Evolutionary conservation across 2,888 invertebrate species (phyloP), one percentile per base, ranked within the genome.

Genomic region (Lithosia quadra): DNA sequence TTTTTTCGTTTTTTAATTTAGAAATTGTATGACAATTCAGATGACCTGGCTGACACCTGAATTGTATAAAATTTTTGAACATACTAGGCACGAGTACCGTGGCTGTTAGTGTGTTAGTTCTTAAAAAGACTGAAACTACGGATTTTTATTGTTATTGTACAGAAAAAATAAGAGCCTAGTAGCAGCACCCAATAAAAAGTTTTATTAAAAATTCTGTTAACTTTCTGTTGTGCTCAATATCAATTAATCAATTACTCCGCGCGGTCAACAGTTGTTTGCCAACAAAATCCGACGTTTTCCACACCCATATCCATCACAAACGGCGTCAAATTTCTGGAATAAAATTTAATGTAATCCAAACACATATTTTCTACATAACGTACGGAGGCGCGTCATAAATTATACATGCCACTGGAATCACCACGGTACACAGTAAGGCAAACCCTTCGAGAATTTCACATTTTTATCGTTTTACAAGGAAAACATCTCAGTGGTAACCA

Each of bases 401-500:
- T 83, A 80, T 80, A 83, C 75, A 82, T 79, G 72, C 74, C 74
- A 55, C 63, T 65, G 67, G 78, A 84, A 82, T 81, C 81, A 75
- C 77, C 77, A 78, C 81, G 28, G 86, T 73, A 86, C 84, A 86
- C 83, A 85, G 61, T 58, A 62, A 15, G 13, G 68, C 67, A 73
- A 83, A 82, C 75, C 82, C 84, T 81, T 81, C 73, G 83, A 79
- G 80, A 84, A 81, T 82, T 84, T 81, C 82, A 84, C 86, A 87
- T 88, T 91, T 90, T 91, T 90, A 91, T 90, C 86, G 85, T 83
- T 87, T 86, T 85, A 84, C 84, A 83, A 84, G 83, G 81, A 86
- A 86, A 89, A 89, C 84, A 87, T 88, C 84, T 88, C 86, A 85
- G 85, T 85, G 78, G 78, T 76, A 72, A 75, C 80, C 78, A 74